Base-by-base conservation (phyloP, 2,888 invertebrate species). In the Andrena hattorfiana region DNA sequence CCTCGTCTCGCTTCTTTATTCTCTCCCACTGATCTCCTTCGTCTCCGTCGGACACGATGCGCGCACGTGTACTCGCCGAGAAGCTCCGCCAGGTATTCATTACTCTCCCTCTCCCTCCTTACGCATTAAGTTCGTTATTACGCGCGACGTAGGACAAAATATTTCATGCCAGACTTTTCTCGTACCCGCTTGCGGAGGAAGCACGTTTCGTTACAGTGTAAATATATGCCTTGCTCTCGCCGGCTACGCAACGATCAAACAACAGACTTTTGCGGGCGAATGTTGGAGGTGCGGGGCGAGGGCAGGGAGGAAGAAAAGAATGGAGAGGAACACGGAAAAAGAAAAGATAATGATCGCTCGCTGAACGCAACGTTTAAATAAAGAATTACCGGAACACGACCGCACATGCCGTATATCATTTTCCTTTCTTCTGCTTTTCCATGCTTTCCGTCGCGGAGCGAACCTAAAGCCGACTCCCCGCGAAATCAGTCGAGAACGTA, bases 131-230 rank as follows among this genome's bases (percentile, higher is more conserved):
- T 77, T 72, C 77, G 72, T 72, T 80, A 72, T 77, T 81, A 68
- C 80, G 54, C 80, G 66, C 76, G 80, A 62, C 71, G 77, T 77
- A 81, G 77, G 80, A 77, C 71, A 80, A 80, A 80, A 80, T 80
- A 80, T 71, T 76, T 70, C 54, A 76, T 76, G 80, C 70, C 80
- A 80, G 80, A 80, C 80, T 77, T 77, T 64, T 71, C 35, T 71
- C 72, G 81, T 73, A 77, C 77, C 81, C 81, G 81, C 77, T 81
- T 77, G 63, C 68, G 81, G 64, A 77, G 81, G 81, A 81, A 81
- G 79, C 79, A 82, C 82, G 71, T 71, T 73, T 75, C 71, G 63
- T 81, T 75, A 74, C 70, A 80, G 79, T 56, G 80, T 77, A 76
- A 60, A 79, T 59, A 30, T 68, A 73, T 73, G 74, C 66, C 67